phyloP scores from a whole-genome alignment of 2,113 vertebrate species.

The human region DNA sequence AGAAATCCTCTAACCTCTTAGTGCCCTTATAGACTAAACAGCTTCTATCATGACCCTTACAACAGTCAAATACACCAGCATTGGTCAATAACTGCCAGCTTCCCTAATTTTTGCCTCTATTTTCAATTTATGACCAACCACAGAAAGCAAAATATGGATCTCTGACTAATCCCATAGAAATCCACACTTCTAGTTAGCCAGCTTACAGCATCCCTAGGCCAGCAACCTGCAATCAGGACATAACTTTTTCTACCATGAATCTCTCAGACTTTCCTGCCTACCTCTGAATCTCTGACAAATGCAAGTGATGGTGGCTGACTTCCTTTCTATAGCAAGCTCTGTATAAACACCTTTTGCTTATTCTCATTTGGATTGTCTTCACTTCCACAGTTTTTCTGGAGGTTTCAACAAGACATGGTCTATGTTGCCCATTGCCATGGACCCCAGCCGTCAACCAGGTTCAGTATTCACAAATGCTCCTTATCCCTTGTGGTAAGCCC shows the following conservation, averaged over 20 bases:
- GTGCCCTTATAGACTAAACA: too few relatives aligned
- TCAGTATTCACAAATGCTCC: too few relatives aligned
- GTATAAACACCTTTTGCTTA: neutral
- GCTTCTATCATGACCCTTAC: neutral
- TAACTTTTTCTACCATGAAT: neutral
- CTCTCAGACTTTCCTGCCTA: neutral
- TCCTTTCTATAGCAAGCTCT: neutral
- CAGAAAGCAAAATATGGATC: neutral
- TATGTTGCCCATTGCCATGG: neutral
- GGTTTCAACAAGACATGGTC: neutral
- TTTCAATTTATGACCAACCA: neutral
- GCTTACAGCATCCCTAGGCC: neutral
- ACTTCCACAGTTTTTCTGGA: neutral
- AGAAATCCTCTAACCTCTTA: too few relatives aligned
- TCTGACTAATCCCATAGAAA: neutral
- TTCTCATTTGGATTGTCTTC: neutral
- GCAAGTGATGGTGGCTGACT: neutral
- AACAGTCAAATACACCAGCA: neutral
- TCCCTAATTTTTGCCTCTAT: neutral
- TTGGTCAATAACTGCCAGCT: neutral
- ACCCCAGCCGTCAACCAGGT: neutral
- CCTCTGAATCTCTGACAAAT: neutral
- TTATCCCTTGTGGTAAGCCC: too few relatives aligned
- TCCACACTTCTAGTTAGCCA: neutral
- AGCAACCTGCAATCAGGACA: neutral